Conservation (phyloP, 2,888 invertebrate genomes). For the Tenthredo scrophulariae region DNA sequence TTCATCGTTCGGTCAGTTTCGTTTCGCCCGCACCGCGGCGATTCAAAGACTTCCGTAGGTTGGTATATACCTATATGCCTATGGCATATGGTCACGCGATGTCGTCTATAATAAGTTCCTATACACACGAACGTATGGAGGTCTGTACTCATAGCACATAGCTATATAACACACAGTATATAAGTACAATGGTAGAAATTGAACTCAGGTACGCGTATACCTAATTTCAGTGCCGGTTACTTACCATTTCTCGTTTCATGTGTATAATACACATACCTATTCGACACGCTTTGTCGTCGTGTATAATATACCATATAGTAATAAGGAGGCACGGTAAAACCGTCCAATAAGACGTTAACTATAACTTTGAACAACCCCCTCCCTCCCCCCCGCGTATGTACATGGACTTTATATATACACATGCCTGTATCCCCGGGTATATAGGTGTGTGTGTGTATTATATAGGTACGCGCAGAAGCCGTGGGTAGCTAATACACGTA, state of each 20-base stretch:
- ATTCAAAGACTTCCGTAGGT: conserved; percentile 32
- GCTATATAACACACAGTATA: not conserved
- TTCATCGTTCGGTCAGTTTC: not conserved
- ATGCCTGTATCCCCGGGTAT: not conserved
- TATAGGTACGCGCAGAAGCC: conserved; percentile 8
- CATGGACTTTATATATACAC: not conserved
- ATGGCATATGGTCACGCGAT: conserved; percentile 23
- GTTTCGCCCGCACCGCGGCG: not conserved
- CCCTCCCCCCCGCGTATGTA: not conserved
- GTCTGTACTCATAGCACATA: not conserved
- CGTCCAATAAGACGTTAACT: conserved; percentile 29
- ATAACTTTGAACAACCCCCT: conserved; percentile 21
- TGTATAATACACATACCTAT: not conserved
- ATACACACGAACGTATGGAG: not conserved
- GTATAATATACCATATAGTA: conserved; percentile 4
- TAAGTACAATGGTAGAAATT: not conserved
- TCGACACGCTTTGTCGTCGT: conserved; percentile 2
- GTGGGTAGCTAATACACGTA: conserved; percentile 54
- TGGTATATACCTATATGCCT: not conserved
- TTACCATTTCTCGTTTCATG: not conserved
- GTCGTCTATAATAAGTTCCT: not conserved
- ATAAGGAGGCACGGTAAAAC: conserved; percentile 11
- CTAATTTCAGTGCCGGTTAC: conserved; percentile 16
- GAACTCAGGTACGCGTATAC: not conserved
- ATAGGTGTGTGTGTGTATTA: not conserved